phyloP scores from a whole-genome alignment of 2,888 invertebrate species.

The Drosophila flavopinicola region DNA sequence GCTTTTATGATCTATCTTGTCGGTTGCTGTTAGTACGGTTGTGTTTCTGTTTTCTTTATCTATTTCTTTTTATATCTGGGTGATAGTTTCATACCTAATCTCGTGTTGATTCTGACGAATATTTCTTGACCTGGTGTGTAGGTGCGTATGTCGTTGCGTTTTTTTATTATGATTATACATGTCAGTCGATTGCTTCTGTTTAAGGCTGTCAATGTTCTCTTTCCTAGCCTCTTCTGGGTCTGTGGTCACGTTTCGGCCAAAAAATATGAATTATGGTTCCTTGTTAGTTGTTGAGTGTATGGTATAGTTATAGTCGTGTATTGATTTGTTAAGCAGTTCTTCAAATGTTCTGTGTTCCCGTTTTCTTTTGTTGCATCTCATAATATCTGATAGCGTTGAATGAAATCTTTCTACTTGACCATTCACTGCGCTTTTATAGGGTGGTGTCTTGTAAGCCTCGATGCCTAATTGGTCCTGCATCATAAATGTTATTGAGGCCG shows the following conservation, averaged over 20 bases:
- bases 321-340: constrained; percentile 12
- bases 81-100: not conserved
- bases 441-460: not conserved
- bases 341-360: constrained; percentile 1
- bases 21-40: no score
- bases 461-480: not conserved
- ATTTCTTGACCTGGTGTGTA: not conserved
- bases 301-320: constrained; percentile 11
- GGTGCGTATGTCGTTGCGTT: not conserved
- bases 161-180: no score
- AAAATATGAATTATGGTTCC: not conserved
- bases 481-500: no score
- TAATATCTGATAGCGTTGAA: constrained; percentile 22
- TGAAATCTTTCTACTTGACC: constrained; percentile 26
- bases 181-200: not conserved
- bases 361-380: constrained; percentile 13
- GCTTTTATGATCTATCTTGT: no score
- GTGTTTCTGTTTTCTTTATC: not conserved
- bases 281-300: constrained; percentile 14
- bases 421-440: constrained; percentile 9
- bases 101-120: not conserved
- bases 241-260: constrained; percentile 1
- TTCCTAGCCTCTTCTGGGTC: constrained; percentile 2
- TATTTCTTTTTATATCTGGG: not conserved
- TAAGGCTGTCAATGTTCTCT: not conserved